Evolutionary conservation across 1,140 invertebrate species (phyloP), one percentile per base, ranked within the genome.

Genomic region (Cataglyphis hispanica): DNA sequence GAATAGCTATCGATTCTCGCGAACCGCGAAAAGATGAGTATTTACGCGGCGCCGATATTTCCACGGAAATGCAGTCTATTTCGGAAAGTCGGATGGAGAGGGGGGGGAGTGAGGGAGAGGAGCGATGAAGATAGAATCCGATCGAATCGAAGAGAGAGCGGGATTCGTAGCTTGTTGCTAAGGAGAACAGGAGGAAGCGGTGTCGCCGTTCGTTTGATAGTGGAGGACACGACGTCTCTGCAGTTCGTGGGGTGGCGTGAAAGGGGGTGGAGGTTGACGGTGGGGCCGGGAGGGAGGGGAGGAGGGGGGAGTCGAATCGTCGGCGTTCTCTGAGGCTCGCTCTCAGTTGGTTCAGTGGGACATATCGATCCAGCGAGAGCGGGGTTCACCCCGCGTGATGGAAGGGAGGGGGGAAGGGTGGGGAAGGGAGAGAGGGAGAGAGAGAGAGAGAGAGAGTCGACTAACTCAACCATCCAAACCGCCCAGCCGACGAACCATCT

Each of bases 341-440:
- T 87, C 78, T 83, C 85, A 89, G 87, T 90, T 88, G 89, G 89
- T 91, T 91, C 88, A 91, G 78, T 90, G 83, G 88, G 86, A 86
- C 89, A 91, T 89, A 91, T 91, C 88, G 89, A 91, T 90, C 89
- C 86, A 60, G 56, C 64, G 75, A 80, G 63, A 80, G 63, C 86
- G 86, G 31, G 50, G 50, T 37, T 78, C 50, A 74, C 46, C 31
- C 46, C 10, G 63, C 10, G 63, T 22, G 85, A 27, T 43, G 31
- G 69, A 56, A 37, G 25, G 34, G 58, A 53, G 46, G 70, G 0
- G 60, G 69, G 22, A 19, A 19, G 11, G 19, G 10, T 31, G 34
- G n/a, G 13, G 34, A 31, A 8, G n/a, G 43, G 64, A 50, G 69
- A 0, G 46, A 50, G 22, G 13, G 22, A 5, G 11, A 4, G 43